A percentile compares a stretch with the other conserved stretches of the same genome.
These are phyloP conservation scores for Scrobipalpa costella DNA, from an alignment of 2,888 invertebrate species.

Conservation along the genomic window DNA sequence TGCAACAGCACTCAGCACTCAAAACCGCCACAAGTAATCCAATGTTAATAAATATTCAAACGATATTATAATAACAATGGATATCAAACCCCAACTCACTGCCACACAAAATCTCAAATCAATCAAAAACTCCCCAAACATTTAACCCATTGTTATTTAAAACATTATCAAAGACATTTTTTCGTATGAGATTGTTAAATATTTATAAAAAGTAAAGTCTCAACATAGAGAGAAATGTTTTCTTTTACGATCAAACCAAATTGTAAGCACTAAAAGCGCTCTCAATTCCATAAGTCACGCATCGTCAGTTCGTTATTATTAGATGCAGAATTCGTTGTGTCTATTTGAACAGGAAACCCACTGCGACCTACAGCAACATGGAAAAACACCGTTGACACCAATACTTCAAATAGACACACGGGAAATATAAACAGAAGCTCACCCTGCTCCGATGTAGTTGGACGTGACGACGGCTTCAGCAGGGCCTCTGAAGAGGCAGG, in stretches of 20 bases:
- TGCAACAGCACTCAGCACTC: conserved; percentile 68
- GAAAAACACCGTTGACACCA: neutral
- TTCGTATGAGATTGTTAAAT: conserved; percentile 34
- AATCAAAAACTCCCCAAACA: conserved; percentile 37
- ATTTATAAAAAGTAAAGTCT: conserved; percentile 40
- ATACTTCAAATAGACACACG: conserved; percentile 46
- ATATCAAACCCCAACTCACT: conserved; percentile 5
- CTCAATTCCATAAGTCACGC: conserved; percentile 40
- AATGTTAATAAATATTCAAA: conserved; percentile 32
- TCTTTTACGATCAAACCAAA: conserved; percentile 29
- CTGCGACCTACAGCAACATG: conserved; percentile 18
- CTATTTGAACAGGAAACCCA: conserved; percentile 39
- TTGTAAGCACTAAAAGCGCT: conserved; percentile 32
- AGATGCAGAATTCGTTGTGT: conserved; percentile 32
- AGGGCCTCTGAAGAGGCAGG: conserved; percentile 95
- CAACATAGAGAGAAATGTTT: conserved; percentile 25
- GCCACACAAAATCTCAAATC: conserved; percentile 26
- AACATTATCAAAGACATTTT: conserved; percentile 37
- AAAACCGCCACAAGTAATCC: conserved; percentile 43
- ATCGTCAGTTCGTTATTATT: conserved; percentile 50
- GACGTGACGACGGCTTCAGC: conserved; percentile 96
- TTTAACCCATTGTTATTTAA: conserved; percentile 40
- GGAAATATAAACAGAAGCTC: conserved; percentile 50
- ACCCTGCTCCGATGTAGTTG: conserved; percentile 95
- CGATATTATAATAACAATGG: conserved; percentile 14